Conservation (phyloP, 2,888 invertebrate species). For the Acleris sparsana region DNA sequence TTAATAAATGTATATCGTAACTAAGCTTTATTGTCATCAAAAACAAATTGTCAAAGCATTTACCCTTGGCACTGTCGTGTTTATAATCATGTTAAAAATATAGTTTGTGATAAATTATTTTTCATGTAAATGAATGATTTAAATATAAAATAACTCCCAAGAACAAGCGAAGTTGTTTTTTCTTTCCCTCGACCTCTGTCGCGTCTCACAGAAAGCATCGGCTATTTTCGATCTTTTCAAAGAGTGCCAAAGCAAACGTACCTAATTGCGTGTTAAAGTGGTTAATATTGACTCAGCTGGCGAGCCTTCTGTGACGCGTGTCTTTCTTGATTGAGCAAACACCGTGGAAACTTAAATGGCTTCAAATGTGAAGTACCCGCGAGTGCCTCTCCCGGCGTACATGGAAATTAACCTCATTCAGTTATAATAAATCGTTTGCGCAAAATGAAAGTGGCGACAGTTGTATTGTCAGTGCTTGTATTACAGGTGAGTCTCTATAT, state of each 20-base stretch:
- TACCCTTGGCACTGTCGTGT: slow-evolving; percentile 26
- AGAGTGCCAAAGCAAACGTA: slow-evolving; percentile 3
- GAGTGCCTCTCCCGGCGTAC: slow-evolving; percentile 21
- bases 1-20: slow-evolving; percentile 26
- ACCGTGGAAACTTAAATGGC: slow-evolving; percentile 45
- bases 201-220: not conserved
- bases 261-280: slow-evolving; percentile 26
- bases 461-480: slow-evolving; percentile 47
- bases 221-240: slow-evolving; percentile 5
- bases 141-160: slow-evolving; percentile 26
- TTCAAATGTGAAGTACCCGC: slow-evolving; percentile 28
- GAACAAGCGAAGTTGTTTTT: slow-evolving; percentile 2
- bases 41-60: slow-evolving; percentile 3
- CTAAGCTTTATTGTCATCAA: slow-evolving; percentile 7
- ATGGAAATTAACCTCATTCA: slow-evolving; percentile 17
- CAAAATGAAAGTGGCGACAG: slow-evolving; percentile 49
- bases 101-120: slow-evolving; percentile 38
- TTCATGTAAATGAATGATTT: slow-evolving; percentile 21
- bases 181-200: not conserved
- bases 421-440: slow-evolving; percentile 36
- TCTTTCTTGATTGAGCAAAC: slow-evolving; percentile 50
- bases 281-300: slow-evolving; percentile 58
- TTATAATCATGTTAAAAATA: slow-evolving; percentile 12
- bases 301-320: slow-evolving; percentile 44
- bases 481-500: slow-evolving; percentile 49